Evolutionary conservation across 2,888 invertebrate species (phyloP).

Genomic region (Melipona beecheii): DNA sequence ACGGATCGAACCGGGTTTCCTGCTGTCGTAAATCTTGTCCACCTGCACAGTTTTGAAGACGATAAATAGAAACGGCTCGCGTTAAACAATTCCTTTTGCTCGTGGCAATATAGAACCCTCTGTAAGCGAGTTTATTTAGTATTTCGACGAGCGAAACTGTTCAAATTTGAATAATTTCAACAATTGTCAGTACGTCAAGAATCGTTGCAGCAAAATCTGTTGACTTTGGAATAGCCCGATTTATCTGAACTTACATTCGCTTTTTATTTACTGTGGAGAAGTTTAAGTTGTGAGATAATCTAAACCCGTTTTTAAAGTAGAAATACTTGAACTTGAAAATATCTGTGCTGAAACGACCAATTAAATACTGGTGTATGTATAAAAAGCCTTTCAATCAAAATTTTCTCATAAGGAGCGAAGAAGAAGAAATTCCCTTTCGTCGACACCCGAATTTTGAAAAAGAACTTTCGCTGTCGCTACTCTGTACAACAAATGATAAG

Average conservation of each 20-base stretch:
- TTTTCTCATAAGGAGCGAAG: not conserved
- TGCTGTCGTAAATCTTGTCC: constrained; percentile 66
- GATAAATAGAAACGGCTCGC: constrained; percentile 61
- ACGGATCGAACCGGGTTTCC: constrained; percentile 65
- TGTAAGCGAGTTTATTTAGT: not conserved
- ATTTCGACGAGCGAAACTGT: not conserved
- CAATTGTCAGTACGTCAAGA: too few species aligned
- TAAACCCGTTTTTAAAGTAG: too few species aligned
- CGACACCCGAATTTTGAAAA: constrained; percentile 3
- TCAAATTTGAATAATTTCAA: too few species aligned
- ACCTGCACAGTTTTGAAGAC: constrained; percentile 42
- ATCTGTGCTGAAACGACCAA: not conserved
- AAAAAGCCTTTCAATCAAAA: not conserved
- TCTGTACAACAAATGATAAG: constrained; percentile 18
- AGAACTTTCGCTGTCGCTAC: not conserved
- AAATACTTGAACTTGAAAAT: too few species aligned
- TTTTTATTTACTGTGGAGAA: too few species aligned
- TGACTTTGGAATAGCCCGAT: too few species aligned
- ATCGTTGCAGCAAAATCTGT: too few species aligned
- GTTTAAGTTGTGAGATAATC: too few species aligned
- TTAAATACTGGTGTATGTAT: not conserved
- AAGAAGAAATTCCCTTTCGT: not conserved
- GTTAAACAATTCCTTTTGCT: constrained; percentile 46
- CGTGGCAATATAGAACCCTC: constrained; percentile 13
- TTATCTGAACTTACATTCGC: too few species aligned